Base-by-base conservation (phyloP, 64 coral and sea anemone genomes). In the Cladopsammia gracilis region DNA sequence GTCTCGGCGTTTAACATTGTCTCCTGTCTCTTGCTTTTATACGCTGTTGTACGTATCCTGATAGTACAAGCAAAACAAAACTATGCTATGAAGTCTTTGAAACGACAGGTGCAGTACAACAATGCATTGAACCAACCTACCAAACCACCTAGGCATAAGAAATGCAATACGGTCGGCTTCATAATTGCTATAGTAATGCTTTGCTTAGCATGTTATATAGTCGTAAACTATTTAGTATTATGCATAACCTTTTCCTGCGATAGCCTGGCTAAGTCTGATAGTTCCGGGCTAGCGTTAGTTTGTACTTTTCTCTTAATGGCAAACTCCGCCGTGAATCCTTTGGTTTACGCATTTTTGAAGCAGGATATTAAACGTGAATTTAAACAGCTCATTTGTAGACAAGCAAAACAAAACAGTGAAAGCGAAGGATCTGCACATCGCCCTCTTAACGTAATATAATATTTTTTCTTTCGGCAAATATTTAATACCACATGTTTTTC, bases 11-110 rank as follows among this genome's bases (percentile, higher is more conserved):
- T 75, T 20, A 6, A 75, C 20, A 20, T 75, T 7, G 20, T n/a
- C 5, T 45, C 43, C 6, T 75, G 45, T 43, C 9, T 49, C 6
- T 13, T 48, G 5, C 16, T 75, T 48, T 75, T 75, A 18, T 20
- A 75, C 46, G 44, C 72, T 20, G 44, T 75, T 75, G 72, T 50
- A 14, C 72, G 72, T 75, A 75, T 75, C 20, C 19, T 75, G 43
- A 16, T 75, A 18, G 46, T 52, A 15, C 44, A 49, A 9, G 72
- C 72, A 20, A 16, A 51, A 51, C 72, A 75, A 18, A 48, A 75
- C 34, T 45, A 45, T 18, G 12, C 72, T 75, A 6, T 75, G 45
- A 50, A 49, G 46, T 75, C 72, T 50, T 7, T 48, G 3, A 5
- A n/a, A 20, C 46, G 72, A 19, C 72, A 75, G 19, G 16, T 75